Conservation (phyloP, 2,113 vertebrate genomes). For the Lepus timidus region DNA sequence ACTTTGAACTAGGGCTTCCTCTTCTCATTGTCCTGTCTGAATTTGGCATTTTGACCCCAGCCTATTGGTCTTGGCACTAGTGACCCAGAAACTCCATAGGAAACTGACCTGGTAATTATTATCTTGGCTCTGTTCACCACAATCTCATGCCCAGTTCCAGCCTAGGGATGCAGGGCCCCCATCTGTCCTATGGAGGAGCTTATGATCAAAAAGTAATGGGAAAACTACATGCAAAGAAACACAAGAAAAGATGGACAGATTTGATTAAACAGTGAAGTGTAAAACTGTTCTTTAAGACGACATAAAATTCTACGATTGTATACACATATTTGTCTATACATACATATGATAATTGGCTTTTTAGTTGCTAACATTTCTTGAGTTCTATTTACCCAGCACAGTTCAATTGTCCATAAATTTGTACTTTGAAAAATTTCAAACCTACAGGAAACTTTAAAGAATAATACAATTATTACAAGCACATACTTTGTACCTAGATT, state of each 20-base stretch:
- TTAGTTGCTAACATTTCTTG: conserved; percentile 46
- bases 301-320: neutral
- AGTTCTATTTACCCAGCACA: neutral
- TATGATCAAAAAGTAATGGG: neutral
- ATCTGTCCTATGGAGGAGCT: conserved; percentile 52
- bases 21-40: conserved; percentile 55
- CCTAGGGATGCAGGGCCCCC: conserved; percentile 21
- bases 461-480: neutral
- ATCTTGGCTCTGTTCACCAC: conserved; percentile 64
- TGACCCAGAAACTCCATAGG: conserved; percentile 68
- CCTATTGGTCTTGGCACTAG: conserved; percentile 69
- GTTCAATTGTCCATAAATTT: conserved; percentile 32
- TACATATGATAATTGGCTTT: neutral
- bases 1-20: conserved; percentile 50
- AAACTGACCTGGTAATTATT: conserved; percentile 75
- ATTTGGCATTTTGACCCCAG: conserved; percentile 71
- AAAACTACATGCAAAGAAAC: conserved; percentile 8
- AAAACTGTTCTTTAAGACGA: conserved; percentile 11
- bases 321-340: neutral
- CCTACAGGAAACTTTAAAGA: conserved; percentile 22
- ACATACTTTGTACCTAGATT: neutral
- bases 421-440: conserved; percentile 58
- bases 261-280: neutral
- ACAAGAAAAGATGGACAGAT: conserved; percentile 23
- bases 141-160: conserved; percentile 31